Evolutionary conservation across 2,888 invertebrate genomes (phyloP), one percentile per base, ranked within the genome.

Genomic region (Atrina japonica): DNA sequence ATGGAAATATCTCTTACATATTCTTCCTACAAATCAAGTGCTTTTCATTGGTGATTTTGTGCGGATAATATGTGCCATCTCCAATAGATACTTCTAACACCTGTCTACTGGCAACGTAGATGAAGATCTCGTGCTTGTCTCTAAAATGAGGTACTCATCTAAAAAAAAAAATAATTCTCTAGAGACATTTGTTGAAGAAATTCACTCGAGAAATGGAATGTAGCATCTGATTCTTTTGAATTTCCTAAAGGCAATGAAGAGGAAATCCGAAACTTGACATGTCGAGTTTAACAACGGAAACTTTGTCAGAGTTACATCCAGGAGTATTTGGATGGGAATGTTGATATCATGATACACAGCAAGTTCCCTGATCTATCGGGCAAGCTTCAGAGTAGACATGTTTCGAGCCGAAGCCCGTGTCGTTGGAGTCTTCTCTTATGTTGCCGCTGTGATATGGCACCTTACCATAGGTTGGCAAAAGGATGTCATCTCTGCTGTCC

Each of bases 31-130:
- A 6, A 74, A 53, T 47, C 72, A 77, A n/a, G n/a, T n/a, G n/a
- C 45, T 18, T 18, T 45, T 45, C 18, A 45, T 45, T 45, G 0
- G 45, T n/a, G 67, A 71, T 35, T 74, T 59, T 52, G 56, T 76
- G 11, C 55, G 69, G n/a, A 76, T 71, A 18, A 66, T 74, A 11
- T 76, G 73, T 60, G 66, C 76, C 7, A 23, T 68, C 1, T 67
- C 70, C 6, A 67, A 71, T 43, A 71, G 50, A 29, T 70, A 47
- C 47, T 40, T 59, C 1, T 41, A 30, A 21, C 65, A 45, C 59
- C 40, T 72, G 7, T 43, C 59, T n/a, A 16, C 43, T 14, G 59
- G 59, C 14, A 59, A 43, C 18, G 40, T 30, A 16, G 23, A 63
- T 40, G 60, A 60, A 16, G 27, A 52, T 11, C 30, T 29, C 21